phyloP scores from a whole-genome alignment of 2,888 invertebrate species.

The Anarsia innoxiella region DNA sequence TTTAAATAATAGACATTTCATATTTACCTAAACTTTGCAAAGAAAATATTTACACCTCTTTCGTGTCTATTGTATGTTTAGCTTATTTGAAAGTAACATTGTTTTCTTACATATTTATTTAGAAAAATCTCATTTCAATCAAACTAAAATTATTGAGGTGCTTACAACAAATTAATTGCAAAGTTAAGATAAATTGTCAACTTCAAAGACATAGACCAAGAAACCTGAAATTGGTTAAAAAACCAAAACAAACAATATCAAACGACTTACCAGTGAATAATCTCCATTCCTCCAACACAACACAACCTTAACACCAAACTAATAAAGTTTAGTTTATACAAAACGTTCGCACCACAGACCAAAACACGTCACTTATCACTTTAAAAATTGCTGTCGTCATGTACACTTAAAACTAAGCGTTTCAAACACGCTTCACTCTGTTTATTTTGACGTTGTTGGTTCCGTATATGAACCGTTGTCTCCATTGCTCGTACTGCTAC shows the following conservation, averaged over 20 bases:
- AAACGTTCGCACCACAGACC: conserved; percentile 11
- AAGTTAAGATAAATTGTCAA: too few species aligned
- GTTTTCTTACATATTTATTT: too few species aligned
- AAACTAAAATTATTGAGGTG: too few species aligned
- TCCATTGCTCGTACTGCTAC: conserved; percentile 66
- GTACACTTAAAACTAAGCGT: conserved; percentile 17
- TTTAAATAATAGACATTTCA: too few species aligned
- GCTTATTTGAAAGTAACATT: too few species aligned
- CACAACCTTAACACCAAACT: conserved; percentile 2
- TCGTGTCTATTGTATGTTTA: too few species aligned
- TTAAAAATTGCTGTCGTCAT: conserved; percentile 6
- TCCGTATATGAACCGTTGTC: conserved; percentile 60
- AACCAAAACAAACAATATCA: neutral
- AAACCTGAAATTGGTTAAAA: too few species aligned
- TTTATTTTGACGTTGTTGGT: conserved; percentile 35
- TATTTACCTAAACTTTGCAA: too few species aligned
- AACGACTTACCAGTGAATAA: conserved; percentile 2
- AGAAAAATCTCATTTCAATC: too few species aligned
- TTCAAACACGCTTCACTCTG: conserved; percentile 32
- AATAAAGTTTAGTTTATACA: neutral
- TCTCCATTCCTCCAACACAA: neutral
- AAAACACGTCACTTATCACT: conserved; percentile 3
- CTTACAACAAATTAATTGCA: too few species aligned
- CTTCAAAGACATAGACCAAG: too few species aligned
- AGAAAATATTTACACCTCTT: too few species aligned